Conservation (phyloP, 2,113 vertebrate genomes). For the Diadophis punctatus region DNA sequence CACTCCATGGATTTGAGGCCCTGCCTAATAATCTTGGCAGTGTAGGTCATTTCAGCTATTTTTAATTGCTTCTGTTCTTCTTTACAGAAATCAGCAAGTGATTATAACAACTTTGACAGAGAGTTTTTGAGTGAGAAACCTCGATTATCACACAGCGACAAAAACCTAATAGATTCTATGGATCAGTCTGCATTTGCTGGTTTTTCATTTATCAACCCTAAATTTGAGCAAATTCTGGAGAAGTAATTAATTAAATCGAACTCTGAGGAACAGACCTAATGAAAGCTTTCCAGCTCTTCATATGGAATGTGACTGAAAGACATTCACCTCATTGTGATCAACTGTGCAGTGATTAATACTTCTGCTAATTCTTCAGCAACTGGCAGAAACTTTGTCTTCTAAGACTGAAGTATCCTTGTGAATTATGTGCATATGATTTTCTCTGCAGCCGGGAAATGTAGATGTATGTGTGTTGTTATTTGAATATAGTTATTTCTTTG, state of each 20-base stretch:
- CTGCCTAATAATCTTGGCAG: neutral
- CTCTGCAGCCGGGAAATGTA: constrained; percentile 67
- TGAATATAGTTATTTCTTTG: constrained; percentile 79
- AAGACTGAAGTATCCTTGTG: constrained; percentile 62
- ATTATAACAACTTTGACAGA: constrained; percentile 95
- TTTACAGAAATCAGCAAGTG: constrained; percentile 83
- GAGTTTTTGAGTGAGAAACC: constrained; percentile 97
- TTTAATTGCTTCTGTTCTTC: neutral
- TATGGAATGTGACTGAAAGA: neutral
- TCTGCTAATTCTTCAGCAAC: constrained; percentile 18
- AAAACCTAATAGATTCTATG: constrained; percentile 97
- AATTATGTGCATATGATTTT: constrained; percentile 67
- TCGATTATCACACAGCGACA: constrained; percentile 88
- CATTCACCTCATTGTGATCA: constrained; percentile 18
- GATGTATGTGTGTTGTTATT: constrained; percentile 76
- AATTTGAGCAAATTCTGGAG: constrained; percentile 83
- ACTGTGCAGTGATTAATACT: constrained; percentile 19
- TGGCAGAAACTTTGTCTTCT: constrained; percentile 39
- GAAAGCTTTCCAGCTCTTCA: neutral
- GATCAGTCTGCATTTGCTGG: constrained; percentile 89
- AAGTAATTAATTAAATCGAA: constrained; percentile 53
- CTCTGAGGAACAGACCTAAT: neutral
- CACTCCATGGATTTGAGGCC: neutral
- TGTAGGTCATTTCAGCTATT: neutral
- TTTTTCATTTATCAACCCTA: constrained; percentile 93